Conservation (phyloP, 2,888 invertebrate species). For the Pterostichus madidus region DNA sequence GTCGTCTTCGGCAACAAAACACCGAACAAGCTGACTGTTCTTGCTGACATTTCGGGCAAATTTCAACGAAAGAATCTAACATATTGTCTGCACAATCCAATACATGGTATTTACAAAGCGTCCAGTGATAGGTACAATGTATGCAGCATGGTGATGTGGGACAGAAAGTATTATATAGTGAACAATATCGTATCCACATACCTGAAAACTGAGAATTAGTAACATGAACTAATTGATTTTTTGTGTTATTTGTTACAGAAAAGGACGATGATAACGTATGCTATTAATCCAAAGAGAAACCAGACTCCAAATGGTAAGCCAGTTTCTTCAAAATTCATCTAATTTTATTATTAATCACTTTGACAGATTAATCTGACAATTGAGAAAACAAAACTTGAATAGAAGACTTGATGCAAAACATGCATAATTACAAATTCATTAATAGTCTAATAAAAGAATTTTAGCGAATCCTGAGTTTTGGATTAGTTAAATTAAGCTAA, state of each 20-base stretch:
- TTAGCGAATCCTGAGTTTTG: no score
- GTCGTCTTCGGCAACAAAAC: background rate
- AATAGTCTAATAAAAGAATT: no score
- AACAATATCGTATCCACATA: background rate
- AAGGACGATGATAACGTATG: constrained; percentile 3
- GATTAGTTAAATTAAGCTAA: no score
- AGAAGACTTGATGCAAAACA: no score
- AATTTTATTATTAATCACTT: background rate
- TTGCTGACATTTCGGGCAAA: background rate
- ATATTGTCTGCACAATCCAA: background rate
- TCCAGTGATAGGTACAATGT: background rate
- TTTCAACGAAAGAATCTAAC: background rate
- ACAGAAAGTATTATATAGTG: background rate
- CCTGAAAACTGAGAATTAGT: background rate
- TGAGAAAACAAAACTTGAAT: no score
- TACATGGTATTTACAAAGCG: background rate
- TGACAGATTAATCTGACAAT: no score
- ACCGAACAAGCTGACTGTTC: background rate
- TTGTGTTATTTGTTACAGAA: background rate
- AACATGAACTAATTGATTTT: background rate
- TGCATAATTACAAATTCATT: no score
- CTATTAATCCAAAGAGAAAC: background rate
- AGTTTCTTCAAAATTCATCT: background rate
- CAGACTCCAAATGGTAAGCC: background rate
- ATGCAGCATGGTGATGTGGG: background rate